Evolutionary conservation across 2,797 vertebrate genomes (phyloP), one percentile per base, ranked within the genome.

Genomic region (Lycodopsis pacificus): DNA sequence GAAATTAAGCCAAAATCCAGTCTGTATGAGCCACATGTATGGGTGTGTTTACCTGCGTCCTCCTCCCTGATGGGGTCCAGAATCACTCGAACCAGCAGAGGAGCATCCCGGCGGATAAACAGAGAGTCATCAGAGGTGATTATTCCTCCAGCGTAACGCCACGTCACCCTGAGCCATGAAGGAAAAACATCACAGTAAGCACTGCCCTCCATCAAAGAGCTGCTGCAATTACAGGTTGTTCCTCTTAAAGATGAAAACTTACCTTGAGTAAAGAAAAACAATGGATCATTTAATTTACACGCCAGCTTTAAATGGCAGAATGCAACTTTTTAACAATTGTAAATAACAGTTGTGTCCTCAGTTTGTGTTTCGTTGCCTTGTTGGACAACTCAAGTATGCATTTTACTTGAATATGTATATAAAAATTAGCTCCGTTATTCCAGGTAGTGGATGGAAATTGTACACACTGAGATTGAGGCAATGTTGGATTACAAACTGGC

Each of bases 61-160:
- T 91, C 77, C 82, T 98, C 97, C 20, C 27, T 76, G 6, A 93
- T 76, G 0, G 95, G 88, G 20, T 95, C 84, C 73, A 95, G 85
- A 17, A 93, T 48, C 65, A 95, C 59, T 40, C 76, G 87, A 76
- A 92, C 90, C 82, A 95, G 42, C 12, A 71, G 70, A 0, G 88
- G 77, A n/a, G 86, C 75, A 0, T 32, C 27, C 77, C 94, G 91
- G 2, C 89, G 94, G 0, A 1, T 49, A 51, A 98, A 97, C 13
- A 97, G 79, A 0, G 87, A 46, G 4, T 97, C 92, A 0, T 96
- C 94, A 0, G 95, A 95, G 68, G 92, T 97, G 90, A 99, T 91
- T 2, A 97, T 84, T 1, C 97, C 97, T 1, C 49, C 91, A 12
- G 97, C 96, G 1, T 94, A 79, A 22, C 78, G 92, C 97, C 97